Percentiles rank a stretch among this genome's conserved stretches.
Evolutionary conservation across 2,888 invertebrate genomes (phyloP).

Genomic region (Aromia moschata): DNA sequence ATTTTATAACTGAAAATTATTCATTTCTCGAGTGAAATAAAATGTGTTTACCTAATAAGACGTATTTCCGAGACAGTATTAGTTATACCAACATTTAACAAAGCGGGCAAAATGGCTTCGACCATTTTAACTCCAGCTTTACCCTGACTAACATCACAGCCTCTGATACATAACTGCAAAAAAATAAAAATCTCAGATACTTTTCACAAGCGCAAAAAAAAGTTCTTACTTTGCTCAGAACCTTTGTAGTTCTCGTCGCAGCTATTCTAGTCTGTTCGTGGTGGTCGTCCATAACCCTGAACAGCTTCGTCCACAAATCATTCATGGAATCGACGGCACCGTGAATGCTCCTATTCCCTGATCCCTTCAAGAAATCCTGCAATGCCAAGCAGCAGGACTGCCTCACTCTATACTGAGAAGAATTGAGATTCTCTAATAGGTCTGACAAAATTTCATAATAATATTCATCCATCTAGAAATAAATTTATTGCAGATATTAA

Average conservation of each 20-base stretch:
- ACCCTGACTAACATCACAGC: constrained; percentile 75
- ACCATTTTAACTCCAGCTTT: constrained; percentile 78
- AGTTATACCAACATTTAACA: constrained; percentile 82
- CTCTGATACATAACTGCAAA: constrained; percentile 74
- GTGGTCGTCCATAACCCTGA: constrained; percentile 94
- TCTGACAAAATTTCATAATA: constrained; percentile 84
- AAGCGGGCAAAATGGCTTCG: constrained; percentile 79
- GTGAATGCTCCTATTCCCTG: constrained; percentile 59
- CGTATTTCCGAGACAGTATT: constrained; percentile 83
- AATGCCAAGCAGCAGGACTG: constrained; percentile 92
- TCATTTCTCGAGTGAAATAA: background rate
- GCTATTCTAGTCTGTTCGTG: constrained; percentile 86
- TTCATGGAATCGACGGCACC: constrained; percentile 62
- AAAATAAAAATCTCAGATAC: constrained; percentile 2
- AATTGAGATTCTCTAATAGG: constrained; percentile 81
- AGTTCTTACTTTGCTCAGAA: constrained; percentile 75
- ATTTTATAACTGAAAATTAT: too few species aligned
- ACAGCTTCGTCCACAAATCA: constrained; percentile 82
- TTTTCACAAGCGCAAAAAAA: background rate
- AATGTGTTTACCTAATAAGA: constrained; percentile 70
- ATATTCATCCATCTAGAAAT: constrained; percentile 79
- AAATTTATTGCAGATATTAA: constrained; percentile 33
- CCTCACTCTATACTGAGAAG: constrained; percentile 87
- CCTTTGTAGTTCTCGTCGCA: constrained; percentile 75
- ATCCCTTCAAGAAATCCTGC: constrained; percentile 81